Evolutionary conservation across 2,113 vertebrate species (phyloP), one percentile per base, ranked within the genome.

Genomic region (Poeciliopsis turrubarensis): DNA sequence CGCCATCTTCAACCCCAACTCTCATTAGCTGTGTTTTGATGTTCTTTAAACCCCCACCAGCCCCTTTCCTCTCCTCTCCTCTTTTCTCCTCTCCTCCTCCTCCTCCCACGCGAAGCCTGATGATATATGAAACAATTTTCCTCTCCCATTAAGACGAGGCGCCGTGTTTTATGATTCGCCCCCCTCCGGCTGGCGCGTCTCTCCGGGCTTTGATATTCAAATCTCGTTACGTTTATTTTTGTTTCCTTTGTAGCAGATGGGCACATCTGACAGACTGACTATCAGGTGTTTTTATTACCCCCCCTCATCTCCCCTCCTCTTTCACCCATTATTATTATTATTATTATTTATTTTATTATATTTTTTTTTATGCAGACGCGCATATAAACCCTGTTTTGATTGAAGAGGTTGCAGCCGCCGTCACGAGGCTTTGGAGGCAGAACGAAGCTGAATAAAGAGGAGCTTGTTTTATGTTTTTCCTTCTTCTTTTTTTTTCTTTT

Each of bases 141-240:
- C 85, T 88, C 79, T 83, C 87, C 89, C 90, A 88, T 91, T 87
- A 74, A 89, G 91, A 92, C 86, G 78, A 93, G 86, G 87, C 87
- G 69, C 85, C 85, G 88, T 89, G 89, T 90, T 90, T 29, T 89
- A 76, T 87, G 84, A 90, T 89, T 90, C 69, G 80, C 85, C 89
- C 82, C 85, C 86, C 85, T 77, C 86, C 54, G 60, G 41, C 44
- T 60, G 57, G 41, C 44, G 77, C 71, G 82, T 85, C 83, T 89
- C 82, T 81, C 82, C 25, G 79, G 37, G 34, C 91, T 93, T 93
- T 93, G 91, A 93, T 93, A 93, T 93, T 93, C 90, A 93, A 90
- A 93, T 91, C 70, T 71, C 6, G 79, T 91, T 89, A 84, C 89
- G 76, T 92, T 91, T 92, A 89, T 92, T 90, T 91, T 92, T 86